These are phyloP conservation scores for Hydrotaea cyrtoneurina DNA, from an alignment of 2,888 invertebrate species.

Conservation along the genomic window DNA sequence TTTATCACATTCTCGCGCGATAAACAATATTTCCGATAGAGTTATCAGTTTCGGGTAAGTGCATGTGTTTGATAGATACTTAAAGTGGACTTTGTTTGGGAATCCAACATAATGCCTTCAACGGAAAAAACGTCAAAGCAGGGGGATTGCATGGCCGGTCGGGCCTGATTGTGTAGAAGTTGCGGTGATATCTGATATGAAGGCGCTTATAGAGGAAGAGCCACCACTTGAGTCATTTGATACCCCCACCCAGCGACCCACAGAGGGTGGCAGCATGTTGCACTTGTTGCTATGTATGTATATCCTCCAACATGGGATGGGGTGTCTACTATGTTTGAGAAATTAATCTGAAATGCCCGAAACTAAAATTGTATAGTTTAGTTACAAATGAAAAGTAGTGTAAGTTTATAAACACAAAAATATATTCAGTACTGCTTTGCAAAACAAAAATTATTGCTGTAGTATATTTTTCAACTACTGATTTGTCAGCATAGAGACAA, in stretches of 20 bases:
- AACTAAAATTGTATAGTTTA: too few species aligned
- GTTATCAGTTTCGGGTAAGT: conserved; percentile 45
- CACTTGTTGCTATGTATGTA: too few species aligned
- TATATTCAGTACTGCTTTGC: too few species aligned
- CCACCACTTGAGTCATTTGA: conserved; percentile 44
- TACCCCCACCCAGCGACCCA: neutral
- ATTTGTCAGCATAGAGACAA: too few species aligned
- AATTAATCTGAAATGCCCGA: too few species aligned
- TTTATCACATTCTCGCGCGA: conserved; percentile 32
- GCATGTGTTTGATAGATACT: conserved; percentile 12
- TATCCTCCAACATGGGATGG: too few species aligned
- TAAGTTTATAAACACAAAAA: too few species aligned
- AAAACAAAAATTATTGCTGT: too few species aligned
- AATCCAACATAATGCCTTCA: conserved; percentile 18
- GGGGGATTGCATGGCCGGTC: conserved; percentile 7
- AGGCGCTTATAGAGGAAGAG: conserved; percentile 36
- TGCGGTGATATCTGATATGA: conserved; percentile 29
- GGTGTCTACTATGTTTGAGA: too few species aligned
- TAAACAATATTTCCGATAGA: conserved; percentile 45
- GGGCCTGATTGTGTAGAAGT: neutral
- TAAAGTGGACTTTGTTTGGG: conserved; percentile 26
- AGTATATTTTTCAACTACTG: too few species aligned
- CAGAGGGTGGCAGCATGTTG: neutral
- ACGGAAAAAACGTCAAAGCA: neutral
- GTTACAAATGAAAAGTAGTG: too few species aligned